Evolutionary conservation across 1,140 invertebrate species (phyloP).

Genomic region (Drosophila punjabiensis): DNA sequence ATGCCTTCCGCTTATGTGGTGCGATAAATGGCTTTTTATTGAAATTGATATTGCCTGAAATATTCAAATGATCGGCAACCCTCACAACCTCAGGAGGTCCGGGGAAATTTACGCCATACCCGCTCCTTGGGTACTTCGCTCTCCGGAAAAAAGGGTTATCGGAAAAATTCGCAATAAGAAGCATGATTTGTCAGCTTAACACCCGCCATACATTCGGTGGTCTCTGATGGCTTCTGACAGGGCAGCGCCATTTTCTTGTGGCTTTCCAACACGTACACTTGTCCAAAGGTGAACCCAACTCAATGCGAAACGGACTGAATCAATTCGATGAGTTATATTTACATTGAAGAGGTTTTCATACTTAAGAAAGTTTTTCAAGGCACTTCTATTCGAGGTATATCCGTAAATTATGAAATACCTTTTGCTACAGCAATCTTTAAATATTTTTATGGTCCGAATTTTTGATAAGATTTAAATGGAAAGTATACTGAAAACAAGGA

Average conservation of each 20-base stretch:
- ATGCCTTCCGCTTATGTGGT: slow-evolving; percentile 72
- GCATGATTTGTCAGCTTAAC: slow-evolving; percentile 85
- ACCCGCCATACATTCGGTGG: slow-evolving; percentile 56
- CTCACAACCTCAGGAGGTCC: neutral
- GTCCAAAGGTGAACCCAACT: slow-evolving; percentile 8
- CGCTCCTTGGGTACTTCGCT: neutral
- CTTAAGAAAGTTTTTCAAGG: slow-evolving; percentile 18
- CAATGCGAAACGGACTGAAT: slow-evolving; percentile 10
- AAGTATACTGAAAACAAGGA: neutral
- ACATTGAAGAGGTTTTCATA: slow-evolving; percentile 18
- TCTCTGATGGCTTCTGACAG: slow-evolving; percentile 50
- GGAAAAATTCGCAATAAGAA: slow-evolving; percentile 69
- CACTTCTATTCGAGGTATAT: neutral
- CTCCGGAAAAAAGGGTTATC: slow-evolving; percentile 50
- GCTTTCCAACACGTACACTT: slow-evolving; percentile 7
- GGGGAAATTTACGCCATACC: slow-evolving; percentile 44
- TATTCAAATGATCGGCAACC: slow-evolving; percentile 67
- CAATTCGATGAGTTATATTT: slow-evolving; percentile 12
- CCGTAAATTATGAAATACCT: slow-evolving; percentile 16
- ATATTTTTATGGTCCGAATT: neutral
- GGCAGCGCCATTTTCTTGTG: slow-evolving; percentile 37
- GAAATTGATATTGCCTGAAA: slow-evolving; percentile 85
- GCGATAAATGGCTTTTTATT: slow-evolving; percentile 85
- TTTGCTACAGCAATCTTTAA: neutral
- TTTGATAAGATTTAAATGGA: neutral